phyloP scores from a whole-genome alignment of 2,113 vertebrate species.

The Tetrao urogallus region DNA sequence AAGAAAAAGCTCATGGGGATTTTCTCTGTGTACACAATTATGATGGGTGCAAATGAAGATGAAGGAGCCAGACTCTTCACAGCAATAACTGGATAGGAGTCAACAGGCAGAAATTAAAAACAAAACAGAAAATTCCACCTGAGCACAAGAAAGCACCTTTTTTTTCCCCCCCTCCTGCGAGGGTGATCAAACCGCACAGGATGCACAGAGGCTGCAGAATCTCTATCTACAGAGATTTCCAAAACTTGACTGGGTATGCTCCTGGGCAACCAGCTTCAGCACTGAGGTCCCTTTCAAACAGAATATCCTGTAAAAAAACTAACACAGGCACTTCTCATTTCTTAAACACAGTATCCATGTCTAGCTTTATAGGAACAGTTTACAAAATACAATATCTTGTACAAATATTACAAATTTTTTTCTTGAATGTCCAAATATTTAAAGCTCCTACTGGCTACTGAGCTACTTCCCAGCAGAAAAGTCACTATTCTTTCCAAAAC shows the following conservation, averaged over 20 bases:
- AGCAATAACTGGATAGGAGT: neutral
- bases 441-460: neutral
- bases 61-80: neutral
- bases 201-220: neutral
- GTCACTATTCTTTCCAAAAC: neutral
- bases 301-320: neutral
- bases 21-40: neutral
- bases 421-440: neutral
- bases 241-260: neutral
- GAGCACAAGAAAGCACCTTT: neutral
- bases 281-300: neutral
- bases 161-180: neutral
- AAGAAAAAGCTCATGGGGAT: neutral
- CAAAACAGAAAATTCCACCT: neutral
- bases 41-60: neutral
- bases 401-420: neutral
- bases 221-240: neutral
- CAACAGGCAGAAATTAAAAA: neutral
- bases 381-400: neutral
- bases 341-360: neutral
- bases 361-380: neutral
- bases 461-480: neutral
- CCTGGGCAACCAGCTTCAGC: neutral
- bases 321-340: neutral
- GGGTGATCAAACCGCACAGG: neutral